These are phyloP conservation scores for Coremacera marginata DNA, from an alignment of 2,888 invertebrate species.

Conservation along the genomic window DNA sequence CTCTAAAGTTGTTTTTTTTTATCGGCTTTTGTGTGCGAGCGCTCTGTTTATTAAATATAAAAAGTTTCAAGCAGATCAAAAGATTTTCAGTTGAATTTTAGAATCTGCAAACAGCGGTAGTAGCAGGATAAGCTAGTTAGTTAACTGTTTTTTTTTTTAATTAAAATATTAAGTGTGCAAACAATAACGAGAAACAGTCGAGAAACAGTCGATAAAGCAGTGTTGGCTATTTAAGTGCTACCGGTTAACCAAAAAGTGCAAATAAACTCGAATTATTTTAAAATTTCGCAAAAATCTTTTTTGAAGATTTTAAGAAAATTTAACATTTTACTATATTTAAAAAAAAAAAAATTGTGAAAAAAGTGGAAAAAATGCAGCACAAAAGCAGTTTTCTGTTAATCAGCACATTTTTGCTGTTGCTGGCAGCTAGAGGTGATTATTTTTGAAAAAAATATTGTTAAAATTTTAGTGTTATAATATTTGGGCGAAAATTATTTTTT, in stretches of 20 bases:
- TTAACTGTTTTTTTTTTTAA: too few relatives aligned
- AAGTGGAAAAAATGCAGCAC: conserved; percentile 38
- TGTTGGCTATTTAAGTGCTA: background rate
- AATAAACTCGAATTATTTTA: background rate
- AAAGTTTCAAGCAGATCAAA: conserved; percentile 61
- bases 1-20: background rate
- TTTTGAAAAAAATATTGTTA: background rate
- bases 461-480: background rate
- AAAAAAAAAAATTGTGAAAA: background rate
- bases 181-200: background rate
- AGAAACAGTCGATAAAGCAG: conserved; percentile 18
- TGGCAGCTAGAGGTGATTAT: conserved; percentile 43
- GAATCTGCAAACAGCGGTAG: conserved; percentile 61
- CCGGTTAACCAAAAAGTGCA: background rate
- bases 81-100: conserved; percentile 64
- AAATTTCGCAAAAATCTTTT: background rate
- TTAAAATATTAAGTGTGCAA: too few relatives aligned
- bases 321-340: background rate
- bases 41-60: conserved; percentile 52
- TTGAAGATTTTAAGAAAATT: background rate
- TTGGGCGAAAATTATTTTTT: too few relatives aligned
- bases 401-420: conserved; percentile 35
- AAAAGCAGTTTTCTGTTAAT: conserved; percentile 32
- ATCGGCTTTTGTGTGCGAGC: conserved; percentile 25
- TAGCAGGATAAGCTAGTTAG: conserved; percentile 29